phyloP scores from a whole-genome alignment of 1,140 invertebrate species.

The Drosophila sproati region DNA sequence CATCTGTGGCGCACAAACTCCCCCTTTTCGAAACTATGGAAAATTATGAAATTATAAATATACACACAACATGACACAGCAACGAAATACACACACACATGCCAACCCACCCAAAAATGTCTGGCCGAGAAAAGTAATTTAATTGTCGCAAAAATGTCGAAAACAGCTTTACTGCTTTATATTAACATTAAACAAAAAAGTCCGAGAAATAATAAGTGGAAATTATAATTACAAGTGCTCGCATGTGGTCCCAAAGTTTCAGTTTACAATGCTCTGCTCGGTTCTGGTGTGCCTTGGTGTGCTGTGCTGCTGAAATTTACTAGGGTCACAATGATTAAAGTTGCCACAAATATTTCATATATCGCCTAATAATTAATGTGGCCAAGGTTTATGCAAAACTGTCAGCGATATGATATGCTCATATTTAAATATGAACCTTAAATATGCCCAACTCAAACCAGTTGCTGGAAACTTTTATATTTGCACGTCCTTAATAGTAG shows the following conservation, averaged over 20 bases:
- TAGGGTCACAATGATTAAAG: conserved; percentile 52
- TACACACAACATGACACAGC: conserved; percentile 34
- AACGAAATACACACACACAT: conserved; percentile 5
- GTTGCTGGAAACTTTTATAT: conserved; percentile 2
- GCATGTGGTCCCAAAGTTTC: conserved; percentile 52
- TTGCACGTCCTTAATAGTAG: background rate
- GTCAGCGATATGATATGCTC: conserved; percentile 58
- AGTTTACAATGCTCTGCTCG: background rate
- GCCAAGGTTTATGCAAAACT: conserved; percentile 73
- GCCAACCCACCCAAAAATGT: conserved; percentile 54
- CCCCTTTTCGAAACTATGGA: conserved; percentile 56
- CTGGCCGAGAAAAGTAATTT: conserved; percentile 80
- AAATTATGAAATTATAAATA: conserved; percentile 82
- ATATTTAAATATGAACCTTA: conserved; percentile 68
- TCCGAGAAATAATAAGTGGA: conserved; percentile 71
- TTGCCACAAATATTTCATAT: conserved; percentile 55
- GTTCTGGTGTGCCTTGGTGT: conserved; percentile 17
- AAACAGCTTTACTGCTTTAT: conserved; percentile 76
- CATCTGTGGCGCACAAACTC: conserved; percentile 69
- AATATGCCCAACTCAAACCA: conserved; percentile 37
- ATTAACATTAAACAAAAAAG: conserved; percentile 68
- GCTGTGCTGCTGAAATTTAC: conserved; percentile 18
- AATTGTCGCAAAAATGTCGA: conserved; percentile 81
- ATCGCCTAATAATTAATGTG: conserved; percentile 66
- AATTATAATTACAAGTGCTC: conserved; percentile 79